Evolutionary conservation across 2,888 invertebrate genomes (phyloP), one percentile per base, ranked within the genome.

Genomic region (Hermaeophaga mercurialis): DNA sequence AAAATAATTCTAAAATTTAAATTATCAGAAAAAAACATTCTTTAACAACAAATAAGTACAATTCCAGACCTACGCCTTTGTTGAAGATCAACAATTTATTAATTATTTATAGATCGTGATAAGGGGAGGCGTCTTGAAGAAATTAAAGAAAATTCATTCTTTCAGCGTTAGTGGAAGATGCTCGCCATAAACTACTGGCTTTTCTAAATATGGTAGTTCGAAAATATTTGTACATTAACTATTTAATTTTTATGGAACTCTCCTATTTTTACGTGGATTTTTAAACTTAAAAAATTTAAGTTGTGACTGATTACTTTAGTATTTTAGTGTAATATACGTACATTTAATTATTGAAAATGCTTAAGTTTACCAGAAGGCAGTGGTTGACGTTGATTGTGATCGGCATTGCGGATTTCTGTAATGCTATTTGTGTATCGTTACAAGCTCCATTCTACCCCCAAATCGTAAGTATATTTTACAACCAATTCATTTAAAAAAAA

Each of bases 381-480:
- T 89, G 89, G 88, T 76, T 87, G 66, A 90, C 90, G 1, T 80
- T 91, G 38, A 80, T 89, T 31, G 88, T 90, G 43, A 90, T 92
- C 73, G 87, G 90, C 19, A 83, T 91, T 61, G 89, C 90, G 11
- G 90, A 92, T 77, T 91, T 92, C 76, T 90, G 89, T 69, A 90
- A 90, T 73, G 91, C 91, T 1, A 85, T 91, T 61, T 90, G 91
- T 75, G 90, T 92, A 1, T 90, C 91, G 0, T 77, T 92, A 1
- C 91, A 92, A 72, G 91, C 92, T 1, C 91, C 92, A 0, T 92
- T 93, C 76, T 93, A 91, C 74, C 92, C 92, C 0, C 82, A 84
- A 70, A 91, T 91, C 85, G 90, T 90, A 78, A 80, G 84, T 60
- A 36, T 11, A 24, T 38, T 18, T 12, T 34, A 18, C 9, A 28